Conservation (phyloP, 2,113 vertebrate genomes). For the Stercorarius parasiticus region DNA sequence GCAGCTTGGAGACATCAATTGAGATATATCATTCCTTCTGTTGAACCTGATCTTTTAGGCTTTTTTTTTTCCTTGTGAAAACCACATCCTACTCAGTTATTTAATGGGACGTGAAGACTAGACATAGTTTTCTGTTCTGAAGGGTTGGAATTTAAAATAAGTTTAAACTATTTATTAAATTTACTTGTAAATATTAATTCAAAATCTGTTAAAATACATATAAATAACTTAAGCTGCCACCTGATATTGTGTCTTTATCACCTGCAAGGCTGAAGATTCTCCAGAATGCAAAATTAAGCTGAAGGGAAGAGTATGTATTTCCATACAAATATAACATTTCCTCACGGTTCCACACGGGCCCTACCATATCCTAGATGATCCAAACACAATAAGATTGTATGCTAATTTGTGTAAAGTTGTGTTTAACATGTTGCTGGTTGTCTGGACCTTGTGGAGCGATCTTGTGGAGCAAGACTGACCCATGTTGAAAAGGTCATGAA, state of each 20-base stretch:
- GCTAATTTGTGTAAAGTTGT: background rate
- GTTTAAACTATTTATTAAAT: background rate
- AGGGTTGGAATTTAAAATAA: background rate
- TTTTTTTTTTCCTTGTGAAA: background rate
- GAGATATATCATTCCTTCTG: background rate
- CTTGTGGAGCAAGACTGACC: background rate
- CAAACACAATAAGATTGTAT: background rate
- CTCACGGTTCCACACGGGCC: background rate
- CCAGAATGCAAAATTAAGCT: background rate
- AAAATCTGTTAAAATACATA: background rate
- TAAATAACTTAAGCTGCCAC: background rate
- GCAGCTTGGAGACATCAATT: background rate
- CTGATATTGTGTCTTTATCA: background rate
- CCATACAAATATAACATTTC: background rate
- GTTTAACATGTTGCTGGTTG: background rate
- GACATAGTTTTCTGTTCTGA: background rate
- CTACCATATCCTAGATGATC: background rate
- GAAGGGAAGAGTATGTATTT: background rate
- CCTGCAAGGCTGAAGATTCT: background rate
- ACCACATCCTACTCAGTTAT: background rate
- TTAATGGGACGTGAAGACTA: background rate
- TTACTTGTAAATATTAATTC: background rate
- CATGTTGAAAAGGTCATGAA: background rate
- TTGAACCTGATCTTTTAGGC: background rate
- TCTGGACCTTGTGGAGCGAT: background rate